Evolutionary conservation across 2,113 vertebrate species (phyloP).

Genomic region (Ardeotis arabs): DNA sequence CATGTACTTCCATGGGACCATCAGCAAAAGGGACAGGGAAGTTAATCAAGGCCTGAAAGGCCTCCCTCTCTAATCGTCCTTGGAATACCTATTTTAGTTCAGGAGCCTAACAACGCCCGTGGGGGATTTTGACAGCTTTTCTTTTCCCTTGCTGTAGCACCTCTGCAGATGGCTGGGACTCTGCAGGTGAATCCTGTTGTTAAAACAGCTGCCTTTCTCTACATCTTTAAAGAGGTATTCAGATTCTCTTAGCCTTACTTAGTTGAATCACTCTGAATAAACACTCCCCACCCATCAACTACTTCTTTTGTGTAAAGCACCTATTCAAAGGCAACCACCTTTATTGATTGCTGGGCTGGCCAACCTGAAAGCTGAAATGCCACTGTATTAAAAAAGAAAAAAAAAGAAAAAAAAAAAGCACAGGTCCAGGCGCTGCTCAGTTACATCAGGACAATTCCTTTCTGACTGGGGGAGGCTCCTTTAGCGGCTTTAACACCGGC

Average conservation of each 20-base stretch:
- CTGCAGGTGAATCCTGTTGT: constrained; percentile 74
- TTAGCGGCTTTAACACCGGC: constrained; percentile 18
- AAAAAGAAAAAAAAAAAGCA: constrained; percentile 2
- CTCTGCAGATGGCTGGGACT: constrained; percentile 41
- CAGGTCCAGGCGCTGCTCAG: neutral
- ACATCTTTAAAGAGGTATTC: constrained; percentile 70
- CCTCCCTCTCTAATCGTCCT: constrained; percentile 67
- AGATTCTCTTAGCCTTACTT: constrained; percentile 73
- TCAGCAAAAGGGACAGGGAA: neutral
- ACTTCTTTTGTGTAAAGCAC: constrained; percentile 79
- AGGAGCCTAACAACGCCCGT: constrained; percentile 60
- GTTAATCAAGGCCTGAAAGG: constrained; percentile 46
- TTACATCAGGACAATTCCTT: neutral
- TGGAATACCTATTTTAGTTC: constrained; percentile 47
- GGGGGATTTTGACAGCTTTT: constrained; percentile 57
- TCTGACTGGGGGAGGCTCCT: constrained; percentile 15
- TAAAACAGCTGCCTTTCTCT: constrained; percentile 63
- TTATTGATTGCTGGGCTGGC: constrained; percentile 65
- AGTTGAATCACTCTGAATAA: constrained; percentile 84
- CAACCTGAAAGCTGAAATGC: constrained; percentile 61
- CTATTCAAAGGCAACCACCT: constrained; percentile 78
- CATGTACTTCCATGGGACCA: neutral
- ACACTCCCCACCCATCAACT: constrained; percentile 83
- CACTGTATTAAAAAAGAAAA: neutral
- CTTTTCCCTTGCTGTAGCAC: constrained; percentile 34